Evolutionary conservation across 2,113 vertebrate genomes (phyloP), one percentile per base, ranked within the genome.

Genomic region (Hystrix brachyura): DNA sequence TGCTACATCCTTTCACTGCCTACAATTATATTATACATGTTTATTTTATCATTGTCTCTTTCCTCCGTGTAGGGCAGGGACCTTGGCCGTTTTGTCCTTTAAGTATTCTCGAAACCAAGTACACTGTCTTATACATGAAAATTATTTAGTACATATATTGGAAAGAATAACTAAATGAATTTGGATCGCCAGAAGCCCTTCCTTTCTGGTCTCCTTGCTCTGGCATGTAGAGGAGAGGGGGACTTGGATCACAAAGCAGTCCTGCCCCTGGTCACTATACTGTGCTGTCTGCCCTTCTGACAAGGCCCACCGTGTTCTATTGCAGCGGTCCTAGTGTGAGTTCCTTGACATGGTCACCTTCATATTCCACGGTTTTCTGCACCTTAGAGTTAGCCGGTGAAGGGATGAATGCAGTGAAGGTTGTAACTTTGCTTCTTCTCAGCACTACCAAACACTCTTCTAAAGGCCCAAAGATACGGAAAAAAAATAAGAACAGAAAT

Each of bases 61-160:
- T 38, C 34, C 10, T 84, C 34, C 43, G 2, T 62, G 9, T 57
- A 60, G 14, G 53, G 81, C 60, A 86, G 38, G 64, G 17, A 81
- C 32, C 38, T 81, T 74, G 65, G 82, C 27, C 72, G 3, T 76
- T 92, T 65, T 55, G 10, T 82, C 72, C 32, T 34, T 91, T 80
- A 62, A 67, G 90, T 65, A 82, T 46, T 38, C 34, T 27, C 10
- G 29, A 55, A 78, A 60, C 13, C 13, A 17, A 62, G 62, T 60
- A 62, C 25, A 79, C 87, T 43, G 29, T 59, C 65, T 74, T 81
- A 43, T 29, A 76, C 29, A 57, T 71, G 53, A 60, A 12, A 62
- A 19, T 46, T 91, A 13, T 51, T 95, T 25, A 43, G 71, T 43
- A 78, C n/a, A 62, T 95, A 81, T 82, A 87, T 91, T 69, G 5